Conservation (phyloP, 2,797 vertebrate genomes). For the Molothrus ater region DNA sequence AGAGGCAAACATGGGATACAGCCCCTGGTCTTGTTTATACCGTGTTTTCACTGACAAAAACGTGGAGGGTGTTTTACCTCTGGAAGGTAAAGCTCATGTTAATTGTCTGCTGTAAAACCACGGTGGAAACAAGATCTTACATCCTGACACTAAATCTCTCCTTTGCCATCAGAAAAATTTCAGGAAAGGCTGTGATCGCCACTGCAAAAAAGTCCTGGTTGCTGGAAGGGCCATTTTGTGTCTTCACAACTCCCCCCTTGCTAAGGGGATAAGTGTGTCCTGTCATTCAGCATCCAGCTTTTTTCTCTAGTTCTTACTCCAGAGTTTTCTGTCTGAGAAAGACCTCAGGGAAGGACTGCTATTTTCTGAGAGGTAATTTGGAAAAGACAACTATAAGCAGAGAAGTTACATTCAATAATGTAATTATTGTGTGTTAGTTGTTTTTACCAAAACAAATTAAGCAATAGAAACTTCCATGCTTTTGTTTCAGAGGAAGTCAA, state of each 20-base stretch:
- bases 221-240: neutral
- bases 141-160: neutral
- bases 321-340: neutral
- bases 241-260: neutral
- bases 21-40: neutral
- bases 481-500: neutral
- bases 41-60: neutral
- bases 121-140: neutral
- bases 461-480: neutral
- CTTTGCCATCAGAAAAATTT: neutral
- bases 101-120: neutral
- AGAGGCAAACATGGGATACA: neutral
- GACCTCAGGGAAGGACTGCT: neutral
- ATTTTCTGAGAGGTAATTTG: neutral
- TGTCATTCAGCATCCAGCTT: neutral
- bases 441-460: slow-evolving; percentile 1
- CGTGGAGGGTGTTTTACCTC: neutral
- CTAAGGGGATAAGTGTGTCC: neutral
- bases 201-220: neutral
- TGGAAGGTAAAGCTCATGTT: neutral
- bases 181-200: neutral
- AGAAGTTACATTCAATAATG: neutral
- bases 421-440: neutral
- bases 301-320: neutral
- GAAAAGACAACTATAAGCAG: neutral